phyloP scores from a whole-genome alignment of 2,113 vertebrate genomes.

The Bettongia penicillata region DNA sequence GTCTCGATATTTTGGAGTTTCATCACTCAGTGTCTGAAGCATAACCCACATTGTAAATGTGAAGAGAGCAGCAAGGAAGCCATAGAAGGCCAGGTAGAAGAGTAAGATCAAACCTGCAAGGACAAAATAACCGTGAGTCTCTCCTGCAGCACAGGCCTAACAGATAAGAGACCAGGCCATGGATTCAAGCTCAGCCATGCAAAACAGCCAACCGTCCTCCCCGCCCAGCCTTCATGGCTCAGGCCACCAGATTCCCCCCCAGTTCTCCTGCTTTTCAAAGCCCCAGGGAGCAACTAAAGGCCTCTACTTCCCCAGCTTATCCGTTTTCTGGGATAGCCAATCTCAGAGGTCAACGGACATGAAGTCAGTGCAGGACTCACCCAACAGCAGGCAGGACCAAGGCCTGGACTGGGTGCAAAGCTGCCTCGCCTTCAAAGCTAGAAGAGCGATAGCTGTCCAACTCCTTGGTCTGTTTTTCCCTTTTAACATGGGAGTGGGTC shows the following conservation, averaged over 20 bases:
- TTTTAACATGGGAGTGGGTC: not conserved
- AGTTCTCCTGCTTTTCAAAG: not conserved
- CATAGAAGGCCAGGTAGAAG: constrained; percentile 97
- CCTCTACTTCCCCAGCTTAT: not conserved
- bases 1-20: constrained; percentile 93
- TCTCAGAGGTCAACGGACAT: no score
- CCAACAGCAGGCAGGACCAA: not conserved
- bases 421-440: not conserved
- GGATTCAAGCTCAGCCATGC: constrained; percentile 63
- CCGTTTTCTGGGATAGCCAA: not conserved
- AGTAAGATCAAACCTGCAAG: constrained; percentile 93
- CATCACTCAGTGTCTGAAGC: constrained; percentile 94
- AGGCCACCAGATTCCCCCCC: constrained; percentile 25
- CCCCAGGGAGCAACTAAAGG: not conserved
- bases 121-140: not conserved
- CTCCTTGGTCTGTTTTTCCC: not conserved
- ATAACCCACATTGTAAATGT: constrained; percentile 97
- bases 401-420: not conserved
- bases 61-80: constrained; percentile 96
- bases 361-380: not conserved
- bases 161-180: not conserved
- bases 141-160: not conserved
- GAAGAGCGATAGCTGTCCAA: not conserved
- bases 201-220: constrained; percentile 30
- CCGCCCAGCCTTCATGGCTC: not conserved